Percentiles rank a stretch among this genome's conserved stretches.
phyloP scores from a whole-genome alignment of 2,888 invertebrate species.

The Pterostichus madidus region DNA sequence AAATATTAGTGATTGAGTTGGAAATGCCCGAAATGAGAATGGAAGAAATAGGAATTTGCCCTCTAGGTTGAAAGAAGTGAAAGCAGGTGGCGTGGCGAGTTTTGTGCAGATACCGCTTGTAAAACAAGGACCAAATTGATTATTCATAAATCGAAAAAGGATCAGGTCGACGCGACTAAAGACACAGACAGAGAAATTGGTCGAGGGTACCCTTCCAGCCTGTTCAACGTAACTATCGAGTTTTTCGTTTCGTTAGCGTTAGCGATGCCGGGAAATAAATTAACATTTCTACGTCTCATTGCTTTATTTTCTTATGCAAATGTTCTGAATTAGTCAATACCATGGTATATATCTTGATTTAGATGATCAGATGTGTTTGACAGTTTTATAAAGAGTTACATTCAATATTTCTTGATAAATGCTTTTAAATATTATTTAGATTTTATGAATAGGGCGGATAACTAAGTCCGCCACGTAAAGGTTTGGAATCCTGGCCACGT shows the following conservation, averaged over 20 bases:
- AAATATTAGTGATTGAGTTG: too few relatives aligned
- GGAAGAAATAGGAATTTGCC: background rate
- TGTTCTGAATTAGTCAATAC: slow-evolving; percentile 37
- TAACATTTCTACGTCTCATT: slow-evolving; percentile 77
- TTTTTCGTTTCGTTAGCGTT: slow-evolving; percentile 62
- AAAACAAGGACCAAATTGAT: slow-evolving; percentile 77
- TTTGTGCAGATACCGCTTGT: slow-evolving; percentile 73
- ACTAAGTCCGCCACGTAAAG: too few relatives aligned
- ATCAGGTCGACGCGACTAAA: slow-evolving; percentile 70
- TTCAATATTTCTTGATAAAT: background rate
- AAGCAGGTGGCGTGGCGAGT: slow-evolving; percentile 49
- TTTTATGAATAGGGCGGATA: too few relatives aligned
- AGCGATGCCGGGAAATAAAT: slow-evolving; percentile 73
- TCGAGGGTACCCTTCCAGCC: slow-evolving; percentile 23
- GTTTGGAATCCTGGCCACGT: too few relatives aligned
- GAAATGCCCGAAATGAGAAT: too few relatives aligned
- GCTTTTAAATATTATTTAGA: background rate
- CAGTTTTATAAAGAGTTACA: background rate
- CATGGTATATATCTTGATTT: slow-evolving; percentile 30
- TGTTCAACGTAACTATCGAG: slow-evolving; percentile 51
- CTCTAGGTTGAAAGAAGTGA: slow-evolving; percentile 33
- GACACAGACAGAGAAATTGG: slow-evolving; percentile 52
- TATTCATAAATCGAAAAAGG: slow-evolving; percentile 77
- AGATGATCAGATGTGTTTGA: slow-evolving; percentile 20
- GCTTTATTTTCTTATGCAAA: slow-evolving; percentile 71